Evolutionary conservation across 2,797 vertebrate species (phyloP), one percentile per base, ranked within the genome.

Genomic region (Xiphophorus birchmanni): DNA sequence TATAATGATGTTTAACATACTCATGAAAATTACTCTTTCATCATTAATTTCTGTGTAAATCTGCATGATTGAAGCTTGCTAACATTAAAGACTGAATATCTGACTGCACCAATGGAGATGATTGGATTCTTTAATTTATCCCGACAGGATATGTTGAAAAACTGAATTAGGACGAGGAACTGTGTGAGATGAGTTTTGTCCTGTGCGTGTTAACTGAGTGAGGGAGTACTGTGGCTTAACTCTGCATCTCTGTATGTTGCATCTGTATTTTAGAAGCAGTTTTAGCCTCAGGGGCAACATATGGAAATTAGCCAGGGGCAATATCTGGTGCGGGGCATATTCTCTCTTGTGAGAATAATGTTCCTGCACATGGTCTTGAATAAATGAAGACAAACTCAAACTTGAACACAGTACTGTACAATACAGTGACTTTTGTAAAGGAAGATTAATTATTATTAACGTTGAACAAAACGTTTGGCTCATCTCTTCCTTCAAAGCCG

Each of bases 241-340:
- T 73, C 45, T 73, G 71, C 71, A 48, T 73, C 45, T 17, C 26
- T 45, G 56, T 58, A 29, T 58, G 26, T 32, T 42, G 37, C 18
- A 69, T 74, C 35, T 74, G 32, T 74, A 35, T 74, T 35, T 74
- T 52, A 52, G 21, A 37, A 50, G 29, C 47, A 74, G 11, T 9
- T 32, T 52, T 32, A 23, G 73, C 73, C 42, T 35, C 72, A 35
- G 72, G 32, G 47, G 50, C 17, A 50, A 52, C 73, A 74, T 47
- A 35, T 74, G 73, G 73, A 52, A 37, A 52, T 52, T 48, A 74
- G 73, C 73, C 73, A 50, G 73, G 29, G 47, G 73, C 29, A 50
- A 52, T 23, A 74, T 74, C 48, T 74, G 37, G 32, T 50, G 47
- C 47, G n/a, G 35, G 6, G 12, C 73, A 40, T 54, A 26, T 37